Evolutionary conservation across 2,888 invertebrate species (phyloP).

Genomic region (Heliconius charithonia): DNA sequence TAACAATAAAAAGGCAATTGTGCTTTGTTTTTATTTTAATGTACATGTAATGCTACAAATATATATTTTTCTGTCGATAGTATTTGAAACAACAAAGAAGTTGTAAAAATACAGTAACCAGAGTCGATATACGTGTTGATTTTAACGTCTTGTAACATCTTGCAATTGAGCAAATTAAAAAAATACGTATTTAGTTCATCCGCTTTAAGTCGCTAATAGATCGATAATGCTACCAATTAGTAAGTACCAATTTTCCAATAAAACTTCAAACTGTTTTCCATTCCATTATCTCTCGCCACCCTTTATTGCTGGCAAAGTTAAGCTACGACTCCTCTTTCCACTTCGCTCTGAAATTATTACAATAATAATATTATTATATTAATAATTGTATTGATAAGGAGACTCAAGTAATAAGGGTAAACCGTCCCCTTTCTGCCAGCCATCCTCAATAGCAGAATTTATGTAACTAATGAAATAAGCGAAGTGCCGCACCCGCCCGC

Average conservation of each 20-base stretch:
- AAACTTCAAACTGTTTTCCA: conserved; percentile 84
- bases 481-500: conserved; percentile 72
- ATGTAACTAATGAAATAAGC: conserved; percentile 85
- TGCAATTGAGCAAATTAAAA: conserved; percentile 51
- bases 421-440: conserved; percentile 83
- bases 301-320: conserved; percentile 82
- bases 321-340: conserved; percentile 79
- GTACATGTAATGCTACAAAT: too few species aligned
- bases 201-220: conserved; percentile 67
- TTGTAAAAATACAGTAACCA: neutral
- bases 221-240: conserved; percentile 83
- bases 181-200: conserved; percentile 57
- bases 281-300: conserved; percentile 83
- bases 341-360: conserved; percentile 81
- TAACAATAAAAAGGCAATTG: neutral
- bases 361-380: conserved; percentile 85
- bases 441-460: conserved; percentile 84
- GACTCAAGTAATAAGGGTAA: conserved; percentile 84
- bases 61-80: neutral
- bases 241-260: conserved; percentile 83
- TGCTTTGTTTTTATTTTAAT: too few species aligned
- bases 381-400: conserved; percentile 85
- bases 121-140: neutral
- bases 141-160: neutral
- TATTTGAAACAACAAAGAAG: neutral